These are phyloP conservation scores for Todiramphus chloris DNA, from an alignment of 2,113 vertebrate species.

Conservation along the genomic window DNA sequence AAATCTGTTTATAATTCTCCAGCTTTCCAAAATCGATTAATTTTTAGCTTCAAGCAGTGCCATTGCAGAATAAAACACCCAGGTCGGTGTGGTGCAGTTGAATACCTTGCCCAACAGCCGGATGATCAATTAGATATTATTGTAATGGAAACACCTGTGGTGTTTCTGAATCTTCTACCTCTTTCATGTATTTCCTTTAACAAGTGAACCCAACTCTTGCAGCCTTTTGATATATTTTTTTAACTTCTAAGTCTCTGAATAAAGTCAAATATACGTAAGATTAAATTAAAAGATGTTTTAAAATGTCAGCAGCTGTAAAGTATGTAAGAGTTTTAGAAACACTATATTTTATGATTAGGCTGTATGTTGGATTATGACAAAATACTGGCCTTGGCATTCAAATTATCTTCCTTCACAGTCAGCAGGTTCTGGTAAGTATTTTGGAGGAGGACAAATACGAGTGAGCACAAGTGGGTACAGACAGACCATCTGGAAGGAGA, in stretches of 20 bases:
- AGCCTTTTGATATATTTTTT: constrained; percentile 64
- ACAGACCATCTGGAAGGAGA: not conserved
- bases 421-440: constrained; percentile 57
- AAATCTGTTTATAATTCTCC: not conserved
- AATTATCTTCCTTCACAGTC: not conserved
- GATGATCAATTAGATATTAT: not conserved
- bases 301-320: constrained; percentile 51
- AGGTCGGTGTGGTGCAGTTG: not conserved
- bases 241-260: constrained; percentile 23
- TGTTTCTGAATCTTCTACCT: constrained; percentile 69
- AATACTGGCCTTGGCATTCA: constrained; percentile 16
- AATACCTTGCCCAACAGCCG: not conserved
- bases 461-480: not conserved
- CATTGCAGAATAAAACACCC: not conserved
- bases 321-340: constrained; percentile 59
- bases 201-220: constrained; percentile 10
- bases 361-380: constrained; percentile 15
- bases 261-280: constrained; percentile 41
- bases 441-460: not conserved
- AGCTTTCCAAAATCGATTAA: not conserved
- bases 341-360: constrained; percentile 61
- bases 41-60: not conserved
- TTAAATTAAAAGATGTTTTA: constrained; percentile 52
- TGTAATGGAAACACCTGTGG: not conserved
- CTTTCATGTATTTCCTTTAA: constrained; percentile 51